These are phyloP conservation scores for Crotalus horridus DNA, from an alignment of 2,113 vertebrate genomes.

Conservation along the genomic window DNA sequence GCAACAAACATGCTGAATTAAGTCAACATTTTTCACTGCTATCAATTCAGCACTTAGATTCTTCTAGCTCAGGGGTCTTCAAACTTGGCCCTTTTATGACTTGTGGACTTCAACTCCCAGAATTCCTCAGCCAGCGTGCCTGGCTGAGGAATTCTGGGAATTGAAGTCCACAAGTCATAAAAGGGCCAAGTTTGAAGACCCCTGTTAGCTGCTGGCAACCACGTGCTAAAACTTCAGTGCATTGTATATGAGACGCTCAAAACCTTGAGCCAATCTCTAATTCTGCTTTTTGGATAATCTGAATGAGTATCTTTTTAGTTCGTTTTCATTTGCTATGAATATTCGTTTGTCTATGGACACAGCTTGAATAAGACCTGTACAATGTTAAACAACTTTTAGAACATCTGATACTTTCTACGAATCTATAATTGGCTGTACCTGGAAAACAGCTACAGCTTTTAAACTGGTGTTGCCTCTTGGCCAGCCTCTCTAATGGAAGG, in stretches of 20 bases:
- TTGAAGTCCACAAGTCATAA: no score
- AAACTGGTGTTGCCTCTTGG: neutral
- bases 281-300: constrained; percentile 8
- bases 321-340: neutral
- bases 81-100: neutral
- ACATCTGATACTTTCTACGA: neutral
- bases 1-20: neutral
- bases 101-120: neutral
- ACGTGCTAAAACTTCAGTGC: neutral
- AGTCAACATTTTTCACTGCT: neutral
- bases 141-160: no score
- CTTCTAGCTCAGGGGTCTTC: neutral
- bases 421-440: neutral
- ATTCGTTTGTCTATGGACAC: neutral
- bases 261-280: constrained; percentile 47
- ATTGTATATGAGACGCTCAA: constrained; percentile 41
- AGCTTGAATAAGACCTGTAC: neutral
- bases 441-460: neutral
- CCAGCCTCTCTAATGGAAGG: neutral
- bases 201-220: no score
- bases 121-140: neutral
- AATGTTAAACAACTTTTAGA: neutral
- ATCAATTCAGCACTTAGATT: neutral
- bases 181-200: no score
- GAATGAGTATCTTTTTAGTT: neutral